Evolutionary conservation across 1,140 invertebrate genomes (phyloP), one percentile per base, ranked within the genome.

Genomic region (Aphelinus certus): DNA sequence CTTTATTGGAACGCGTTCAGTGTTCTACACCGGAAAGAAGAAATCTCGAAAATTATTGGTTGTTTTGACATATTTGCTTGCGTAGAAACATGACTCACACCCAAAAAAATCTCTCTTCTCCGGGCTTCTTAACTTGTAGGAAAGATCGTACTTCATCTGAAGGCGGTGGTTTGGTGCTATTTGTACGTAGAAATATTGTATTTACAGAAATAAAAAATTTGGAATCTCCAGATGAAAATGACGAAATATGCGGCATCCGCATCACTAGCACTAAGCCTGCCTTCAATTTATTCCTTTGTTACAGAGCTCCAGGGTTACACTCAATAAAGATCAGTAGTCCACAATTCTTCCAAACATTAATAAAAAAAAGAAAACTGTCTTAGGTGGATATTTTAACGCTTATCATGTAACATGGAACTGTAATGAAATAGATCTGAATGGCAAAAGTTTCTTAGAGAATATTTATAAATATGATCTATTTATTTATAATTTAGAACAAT

Each of bases 151-250:
- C 51, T 53, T 9, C 4, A 6, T 53, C 53, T 43, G 42, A 51
- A 53, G 76, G 72, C n/a, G 68, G 72, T 48, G 76, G 73, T 42
- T 71, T 75, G 4, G 1, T 63, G 0, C 9, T 68, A 48, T 48
- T 67, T 3, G 46, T 72, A 10, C 45, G 69, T 42, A 61, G 60
- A 3, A 69, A 71, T 26, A 2, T 75, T n/a, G 65, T 56, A 1
- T 77, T 43, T 43, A 47, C 49, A 61, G 62, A 64, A 67, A 71
- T 71, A 10, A 49, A 46, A 6, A 66, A 71, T 57, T 42, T 71
- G 47, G 1, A 1, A 6, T 51, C 9, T 10, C 47, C 67, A 1
- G 10, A 61, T 26, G 42, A 7, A 6, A n/a, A 45, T 7, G 56
- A 69, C 1, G 73, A 77, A 65, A 42, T 69, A 1, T 57, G 57